phyloP scores from a whole-genome alignment of 1,140 invertebrate species.

The Bombus sylvicola region DNA sequence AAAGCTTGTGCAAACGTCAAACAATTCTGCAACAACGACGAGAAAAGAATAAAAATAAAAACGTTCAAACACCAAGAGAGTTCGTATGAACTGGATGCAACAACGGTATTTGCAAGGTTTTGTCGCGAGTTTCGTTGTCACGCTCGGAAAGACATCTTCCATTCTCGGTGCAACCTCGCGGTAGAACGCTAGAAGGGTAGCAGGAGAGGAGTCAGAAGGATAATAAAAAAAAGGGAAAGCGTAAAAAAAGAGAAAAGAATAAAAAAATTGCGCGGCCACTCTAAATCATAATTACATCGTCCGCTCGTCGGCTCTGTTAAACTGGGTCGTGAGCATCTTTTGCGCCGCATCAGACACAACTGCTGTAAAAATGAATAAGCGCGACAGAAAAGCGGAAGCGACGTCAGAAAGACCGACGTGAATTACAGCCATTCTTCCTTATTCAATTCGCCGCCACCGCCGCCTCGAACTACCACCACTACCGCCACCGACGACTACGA shows the following conservation, averaged over 20 bases:
- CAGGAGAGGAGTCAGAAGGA: neutral
- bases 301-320: constrained; percentile 35
- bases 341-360: constrained; percentile 40
- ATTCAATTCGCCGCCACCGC: constrained; percentile 32
- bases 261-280: neutral
- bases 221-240: neutral
- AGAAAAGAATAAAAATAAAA: neutral
- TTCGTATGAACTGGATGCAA: neutral
- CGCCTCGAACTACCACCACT: neutral
- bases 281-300: constrained; percentile 54
- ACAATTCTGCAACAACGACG: neutral
- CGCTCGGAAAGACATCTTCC: neutral
- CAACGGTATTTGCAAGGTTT: neutral
- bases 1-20: neutral
- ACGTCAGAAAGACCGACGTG: constrained; percentile 47
- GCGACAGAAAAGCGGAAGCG: constrained; percentile 35
- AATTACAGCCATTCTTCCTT: constrained; percentile 48
- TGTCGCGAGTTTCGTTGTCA: neutral
- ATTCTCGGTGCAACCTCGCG: neutral
- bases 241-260: neutral
- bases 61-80: neutral
- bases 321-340: constrained; percentile 50
- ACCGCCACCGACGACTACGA: neutral
- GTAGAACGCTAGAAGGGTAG: neutral
- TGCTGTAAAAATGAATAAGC: constrained; percentile 53